Conservation (phyloP, 2,888 invertebrate species). For the Yponomeuta malinellus region DNA sequence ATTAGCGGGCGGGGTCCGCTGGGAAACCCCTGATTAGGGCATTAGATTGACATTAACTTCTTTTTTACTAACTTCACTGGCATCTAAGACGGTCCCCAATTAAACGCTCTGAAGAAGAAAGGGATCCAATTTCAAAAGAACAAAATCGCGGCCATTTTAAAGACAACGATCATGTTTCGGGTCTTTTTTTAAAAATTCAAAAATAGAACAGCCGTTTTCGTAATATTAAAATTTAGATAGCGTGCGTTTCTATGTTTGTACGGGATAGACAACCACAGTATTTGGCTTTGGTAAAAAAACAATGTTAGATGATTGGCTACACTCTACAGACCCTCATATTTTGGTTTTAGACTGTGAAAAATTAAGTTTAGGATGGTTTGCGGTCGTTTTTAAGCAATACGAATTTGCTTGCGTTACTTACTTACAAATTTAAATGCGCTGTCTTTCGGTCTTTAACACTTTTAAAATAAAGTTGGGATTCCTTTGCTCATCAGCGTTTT, state of each 20-base stretch:
- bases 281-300: slow-evolving; percentile 18
- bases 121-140: slow-evolving; percentile 55
- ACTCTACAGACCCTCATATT: slow-evolving; percentile 54
- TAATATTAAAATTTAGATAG: slow-evolving; percentile 52
- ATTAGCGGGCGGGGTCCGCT: neutral
- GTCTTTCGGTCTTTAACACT: neutral
- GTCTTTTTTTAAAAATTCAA: slow-evolving; percentile 29
- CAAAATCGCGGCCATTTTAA: slow-evolving; percentile 8
- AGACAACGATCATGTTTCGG: slow-evolving; percentile 19
- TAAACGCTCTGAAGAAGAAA: slow-evolving; percentile 26
- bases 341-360: slow-evolving; percentile 68
- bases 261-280: slow-evolving; percentile 21
- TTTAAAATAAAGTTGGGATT: neutral
- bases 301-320: slow-evolving; percentile 28
- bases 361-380: slow-evolving; percentile 65
- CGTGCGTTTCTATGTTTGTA: slow-evolving; percentile 35
- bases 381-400: slow-evolving; percentile 65
- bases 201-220: slow-evolving; percentile 44
- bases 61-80: neutral
- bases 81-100: slow-evolving; percentile 20
- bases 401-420: slow-evolving; percentile 61
- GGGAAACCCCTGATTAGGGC: neutral
- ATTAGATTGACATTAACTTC: neutral
- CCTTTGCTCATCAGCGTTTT: neutral
- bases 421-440: neutral